Percentiles rank a stretch among this genome's conserved stretches.
Evolutionary conservation across 2,797 vertebrate genomes (phyloP).

Genomic region (Silurus lanzhouensis): DNA sequence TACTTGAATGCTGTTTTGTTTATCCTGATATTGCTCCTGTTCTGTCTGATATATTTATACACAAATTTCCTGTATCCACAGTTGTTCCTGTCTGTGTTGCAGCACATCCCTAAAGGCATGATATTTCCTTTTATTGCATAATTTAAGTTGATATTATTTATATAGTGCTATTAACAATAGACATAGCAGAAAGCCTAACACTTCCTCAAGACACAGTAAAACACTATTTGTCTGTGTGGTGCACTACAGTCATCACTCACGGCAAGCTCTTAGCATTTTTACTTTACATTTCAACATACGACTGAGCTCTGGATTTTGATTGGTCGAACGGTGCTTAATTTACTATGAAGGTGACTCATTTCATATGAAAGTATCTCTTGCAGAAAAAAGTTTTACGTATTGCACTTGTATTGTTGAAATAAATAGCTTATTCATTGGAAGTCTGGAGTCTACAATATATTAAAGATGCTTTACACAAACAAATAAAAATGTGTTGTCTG

Average conservation of each 20-base stretch:
- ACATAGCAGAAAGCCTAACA: conserved; percentile 2
- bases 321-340: not conserved
- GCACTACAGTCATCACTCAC: conserved; percentile 16
- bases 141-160: conserved; percentile 29
- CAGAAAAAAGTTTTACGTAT: too few relatives aligned
- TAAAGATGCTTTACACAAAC: not conserved
- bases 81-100: not conserved
- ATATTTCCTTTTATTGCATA: conserved; percentile 20
- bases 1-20: not conserved
- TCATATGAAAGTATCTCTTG: too few relatives aligned
- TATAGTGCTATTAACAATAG: conserved; percentile 6
- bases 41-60: conserved; percentile 1
- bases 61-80: conserved; percentile 9
- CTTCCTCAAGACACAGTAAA: not conserved
- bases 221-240: conserved; percentile 25
- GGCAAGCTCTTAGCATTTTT: not conserved
- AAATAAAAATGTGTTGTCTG: not conserved
- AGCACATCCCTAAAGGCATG: conserved; percentile 26
- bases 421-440: not conserved
- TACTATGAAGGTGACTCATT: too few relatives aligned
- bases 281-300: not conserved
- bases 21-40: conserved; percentile 12
- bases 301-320: not conserved
- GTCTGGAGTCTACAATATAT: too few relatives aligned
- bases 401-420: too few relatives aligned